Evolutionary conservation across 30 jellyfish, hydroid and myxozoan genomes (phyloP), one percentile per base, ranked within the genome.

Genomic region (Pseudorhiza aurosa): DNA sequence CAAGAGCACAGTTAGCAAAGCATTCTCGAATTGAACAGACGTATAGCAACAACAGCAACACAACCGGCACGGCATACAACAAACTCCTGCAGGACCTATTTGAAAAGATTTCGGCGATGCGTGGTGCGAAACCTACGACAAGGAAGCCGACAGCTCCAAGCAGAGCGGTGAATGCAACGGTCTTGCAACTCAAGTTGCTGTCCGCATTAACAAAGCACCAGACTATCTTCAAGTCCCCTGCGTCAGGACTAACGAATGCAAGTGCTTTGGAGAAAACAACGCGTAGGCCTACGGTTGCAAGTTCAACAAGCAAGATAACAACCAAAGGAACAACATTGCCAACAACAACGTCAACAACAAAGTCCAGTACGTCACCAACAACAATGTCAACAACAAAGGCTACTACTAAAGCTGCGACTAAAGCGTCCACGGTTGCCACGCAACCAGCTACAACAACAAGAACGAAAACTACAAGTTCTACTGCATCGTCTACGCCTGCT

Each of bases 41-140:
- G 45, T 31, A 53, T 14, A 37, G 45, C 32, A 64, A 32, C 7
- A 64, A 27, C 19, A 56, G 40, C 39, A 56, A 10, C 5, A 35
- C 70, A 7, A 39, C 50, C 12, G 50, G 10, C 12, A 5, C 50
- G 7, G 77, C 83, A 8, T 80, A 80, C 35, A 80, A 49, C 53
- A 64, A 65, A 49, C 77, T 80, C 2, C 43, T 80, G 46, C 50
- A 70, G 24, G 91, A 80, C 25, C 19, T 80, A 39, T 80, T 80
- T 32, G 51, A 43, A 22, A 80, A 80, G n/a, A 43, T 80, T 18
- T 28, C 70, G 7, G 76, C 76, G 4, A 9, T 55, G 47, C 69
- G 87, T 12, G 19, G 10, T 28, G 17, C 29, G 35, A 30, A 35
- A 1, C 26, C 50, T 27, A 71, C 85, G 31, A n/a, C n/a, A n/a